Base-by-base conservation (phyloP, 2,113 vertebrate genomes). In the Vicugna pacos region DNA sequence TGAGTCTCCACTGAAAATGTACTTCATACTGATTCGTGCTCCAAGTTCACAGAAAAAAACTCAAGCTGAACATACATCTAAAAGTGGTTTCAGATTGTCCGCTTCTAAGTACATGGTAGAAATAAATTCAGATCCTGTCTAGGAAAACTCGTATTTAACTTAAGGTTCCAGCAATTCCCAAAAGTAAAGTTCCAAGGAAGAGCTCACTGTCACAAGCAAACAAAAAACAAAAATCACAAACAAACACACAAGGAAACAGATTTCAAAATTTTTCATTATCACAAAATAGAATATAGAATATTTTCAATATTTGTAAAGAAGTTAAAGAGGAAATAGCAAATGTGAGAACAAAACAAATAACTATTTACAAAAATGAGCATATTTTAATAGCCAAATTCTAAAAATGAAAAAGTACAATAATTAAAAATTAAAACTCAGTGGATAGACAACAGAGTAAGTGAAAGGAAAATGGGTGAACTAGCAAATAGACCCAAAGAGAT, bases 1-100 rank as follows among this genome's bases (percentile, higher is more conserved):
- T 67, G 60, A 16, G 2, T 84, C 35, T 64, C 19, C 19, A 16
- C 52, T 56, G 52, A 91, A 94, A 91, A 46, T 88, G 26, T 10
- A 69, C 46, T 67, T 80, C 58, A 73, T 35, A 19, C 56, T 84
- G 42, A 89, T 94, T 80, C 85, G 48, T 92, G 35, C 65, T 84
- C 28, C 70, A 77, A 15, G 83, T 32, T 79, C 70, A 73, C 38
- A 62, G 73, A 20, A 72, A 42, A 70, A 52, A 85, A 58, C 35
- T 82, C 75, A 76, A 69, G 50, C 62, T 58, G 35, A 93, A 91
- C 88, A 10, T 94, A 38, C 77, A 35, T 35, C 46, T 95, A 76
- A 67, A 64, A 54, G 35, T 69, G 17, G 26, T 75, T 54, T 54
- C 17, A 3, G 35, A 62, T n/a, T 48, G 58, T 72, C 72, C 73